Evolutionary conservation across 2,113 vertebrate genomes (phyloP).

Genomic region (Colius striatus): DNA sequence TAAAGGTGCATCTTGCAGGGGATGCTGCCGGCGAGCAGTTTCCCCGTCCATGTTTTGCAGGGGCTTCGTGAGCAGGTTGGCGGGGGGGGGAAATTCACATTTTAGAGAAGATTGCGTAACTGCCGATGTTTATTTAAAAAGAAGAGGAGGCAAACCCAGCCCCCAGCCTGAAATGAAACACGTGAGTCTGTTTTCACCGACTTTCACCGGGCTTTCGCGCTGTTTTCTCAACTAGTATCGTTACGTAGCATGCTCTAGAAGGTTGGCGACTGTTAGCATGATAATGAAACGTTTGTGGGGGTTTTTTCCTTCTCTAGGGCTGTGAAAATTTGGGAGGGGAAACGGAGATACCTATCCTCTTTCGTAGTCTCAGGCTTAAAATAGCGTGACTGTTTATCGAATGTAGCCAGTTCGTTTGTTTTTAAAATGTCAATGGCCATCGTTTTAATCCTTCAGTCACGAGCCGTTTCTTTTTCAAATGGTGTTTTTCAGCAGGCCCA

Average conservation of each 20-base stretch:
- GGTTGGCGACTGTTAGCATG: background rate
- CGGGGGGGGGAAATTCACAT: background rate
- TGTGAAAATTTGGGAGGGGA: background rate
- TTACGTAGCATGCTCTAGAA: background rate
- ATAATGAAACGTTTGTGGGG: background rate
- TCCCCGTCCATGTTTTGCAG: background rate
- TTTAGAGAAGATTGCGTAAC: constrained; percentile 15
- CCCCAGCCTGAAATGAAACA: background rate
- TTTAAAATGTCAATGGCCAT: background rate
- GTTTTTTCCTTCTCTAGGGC: background rate
- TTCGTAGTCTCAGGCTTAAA: background rate
- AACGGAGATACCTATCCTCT: accelerated
- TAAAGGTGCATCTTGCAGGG: background rate
- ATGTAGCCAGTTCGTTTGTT: background rate
- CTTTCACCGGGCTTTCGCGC: background rate
- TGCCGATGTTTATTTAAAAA: background rate
- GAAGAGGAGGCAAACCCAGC: background rate
- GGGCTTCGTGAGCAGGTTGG: background rate
- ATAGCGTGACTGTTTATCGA: background rate
- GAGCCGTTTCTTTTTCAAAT: background rate
- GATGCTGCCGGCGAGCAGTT: background rate
- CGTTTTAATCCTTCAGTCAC: background rate
- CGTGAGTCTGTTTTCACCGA: background rate
- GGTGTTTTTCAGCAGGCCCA: background rate
- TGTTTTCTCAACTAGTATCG: background rate